Evolutionary conservation across 2,888 invertebrate species (phyloP), one percentile per base, ranked within the genome.

Genomic region (Coecobrya sp.): DNA sequence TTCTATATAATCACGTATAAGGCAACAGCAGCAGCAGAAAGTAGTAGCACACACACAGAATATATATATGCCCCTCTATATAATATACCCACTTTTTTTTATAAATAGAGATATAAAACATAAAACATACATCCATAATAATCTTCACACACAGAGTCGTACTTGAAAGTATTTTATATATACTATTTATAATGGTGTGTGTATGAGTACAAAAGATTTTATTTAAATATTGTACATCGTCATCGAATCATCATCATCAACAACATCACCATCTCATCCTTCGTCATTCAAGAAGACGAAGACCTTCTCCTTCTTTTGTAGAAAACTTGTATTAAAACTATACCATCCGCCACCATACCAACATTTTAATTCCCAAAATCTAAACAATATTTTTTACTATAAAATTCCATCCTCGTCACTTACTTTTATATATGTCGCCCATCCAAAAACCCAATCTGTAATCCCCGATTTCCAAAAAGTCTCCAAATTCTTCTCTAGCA

Each of bases 161-260:
- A 62, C 19, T 62, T 25, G 62, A 49, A 49, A n/a, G 5, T 55
- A 55, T 55, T n/a, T 55, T 55, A 55, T 55, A 13, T 7, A 55
- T 1, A 55, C 1, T 13, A 55, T 55, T n/a, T 16, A n/a, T 55
- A n/a, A n/a, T 55, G 19, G n/a, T 19, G 55, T 19, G 55, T 55
- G 55, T n/a, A 55, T 55, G 55, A 4, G n/a, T 55, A 19, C 55
- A n/a, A 1, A 55, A n/a, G 55, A 65, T 65, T 65, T 22, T 70
- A 70, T 70, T 70, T 70, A 42, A 70, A 70, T 70, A 70, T 70
- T 70, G 36, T 70, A 70, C 84, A 45, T 84, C 62, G 49, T 84
- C 84, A 84, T 84, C 36, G 36, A 36, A 36, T 84, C 62, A 65
- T 65, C 36, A 86, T 52, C 49, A 70, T 70, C 86, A 86, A 73